Evolutionary conservation across 2,113 vertebrate species (phyloP), one percentile per base, ranked within the genome.

Genomic region (Circaetus cinerascens): DNA sequence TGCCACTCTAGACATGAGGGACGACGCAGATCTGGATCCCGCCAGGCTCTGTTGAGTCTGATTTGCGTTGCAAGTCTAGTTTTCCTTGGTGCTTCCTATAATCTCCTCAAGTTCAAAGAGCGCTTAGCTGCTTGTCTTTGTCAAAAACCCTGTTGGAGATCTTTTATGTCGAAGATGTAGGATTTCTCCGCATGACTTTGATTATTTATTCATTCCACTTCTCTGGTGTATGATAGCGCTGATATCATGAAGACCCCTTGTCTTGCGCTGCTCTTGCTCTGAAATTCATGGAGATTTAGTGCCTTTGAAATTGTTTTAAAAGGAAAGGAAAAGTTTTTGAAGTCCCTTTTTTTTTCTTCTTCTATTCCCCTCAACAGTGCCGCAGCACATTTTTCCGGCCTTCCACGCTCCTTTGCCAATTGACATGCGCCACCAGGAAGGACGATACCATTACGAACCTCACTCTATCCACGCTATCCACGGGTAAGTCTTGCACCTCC

Each of bases 381-480:
- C 98, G 27, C 99, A 99, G 90, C 99, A 99, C 91, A 98, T 99
- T 96, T 99, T 99, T 98, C 99, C 99, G 2, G 98, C 99, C 13
- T 99, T 99, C 97, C 99, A 99, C 88, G 98, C 99, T 15, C 99
- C 99, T 63, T 99, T 99, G 73, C 99, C 99, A 5, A 98, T 99
- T 95, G 99, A 99, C 98, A 98, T 99, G 98, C 98, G 99, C 90
- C 99, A 99, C 98, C 99, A 99, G 43, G 99, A 99, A 97, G 99
- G 99, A 93, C 97, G 99, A 91, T 99, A 99, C 98, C 99, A 99
- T 98, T 99, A 99, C 12, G 99, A 99, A 86, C 98, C 99, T 79
- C 99, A 99, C 97, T 98, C 99, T 76, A 98, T 99, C 95, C 99
- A 99, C 93, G 57, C 98, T 41, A 98, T 99, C 93, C 99, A 99